phyloP scores from a whole-genome alignment of 2,888 invertebrate species.

The Perizoma affinitatum region DNA sequence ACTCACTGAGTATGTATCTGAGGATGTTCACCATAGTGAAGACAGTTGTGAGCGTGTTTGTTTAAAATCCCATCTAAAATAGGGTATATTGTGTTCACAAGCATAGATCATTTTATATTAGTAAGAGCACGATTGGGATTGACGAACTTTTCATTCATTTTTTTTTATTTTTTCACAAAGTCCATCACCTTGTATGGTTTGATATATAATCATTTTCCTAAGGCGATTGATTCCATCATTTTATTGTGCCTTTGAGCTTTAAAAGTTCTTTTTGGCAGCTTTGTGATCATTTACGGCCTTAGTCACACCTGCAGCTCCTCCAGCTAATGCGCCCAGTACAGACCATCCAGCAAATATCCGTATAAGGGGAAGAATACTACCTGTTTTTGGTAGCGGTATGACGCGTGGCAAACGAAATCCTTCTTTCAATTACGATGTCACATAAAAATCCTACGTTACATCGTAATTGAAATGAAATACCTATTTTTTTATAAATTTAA shows the following conservation, averaged over 20 bases:
- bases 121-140: constrained; percentile 1
- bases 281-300: constrained; percentile 17
- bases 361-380: constrained; percentile 13
- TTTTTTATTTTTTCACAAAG: neutral
- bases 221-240: neutral
- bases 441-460: constrained; percentile 12
- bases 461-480: neutral
- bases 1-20: no score
- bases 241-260: constrained; percentile 5
- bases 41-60: no score
- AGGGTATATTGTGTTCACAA: constrained; percentile 3
- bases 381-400: constrained; percentile 14
- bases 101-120: constrained; percentile 1
- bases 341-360: neutral
- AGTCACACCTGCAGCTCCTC: constrained; percentile 9
- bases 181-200: constrained; percentile 12
- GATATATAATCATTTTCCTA: constrained; percentile 18
- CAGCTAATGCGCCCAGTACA: constrained; percentile 8
- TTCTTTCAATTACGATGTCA: neutral
- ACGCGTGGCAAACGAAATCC: neutral
- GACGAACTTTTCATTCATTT: constrained; percentile 9
- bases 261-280: neutral
- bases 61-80: no score
- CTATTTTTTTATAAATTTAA: constrained; percentile 5
- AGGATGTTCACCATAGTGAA: no score